Evolutionary conservation across 2,888 invertebrate genomes (phyloP).

Genomic region (Tetragonisca angustula): DNA sequence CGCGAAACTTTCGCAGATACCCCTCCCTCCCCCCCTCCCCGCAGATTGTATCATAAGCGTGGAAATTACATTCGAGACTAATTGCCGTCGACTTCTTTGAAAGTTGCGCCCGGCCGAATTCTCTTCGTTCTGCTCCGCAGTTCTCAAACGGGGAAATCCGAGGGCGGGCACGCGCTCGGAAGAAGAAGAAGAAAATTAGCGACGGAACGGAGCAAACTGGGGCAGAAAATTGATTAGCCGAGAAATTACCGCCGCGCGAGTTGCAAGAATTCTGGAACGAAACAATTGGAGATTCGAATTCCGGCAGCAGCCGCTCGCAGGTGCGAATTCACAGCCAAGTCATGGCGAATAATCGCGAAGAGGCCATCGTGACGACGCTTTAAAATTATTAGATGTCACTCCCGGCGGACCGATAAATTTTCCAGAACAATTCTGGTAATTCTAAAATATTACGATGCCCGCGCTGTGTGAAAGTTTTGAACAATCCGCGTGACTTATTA

Average conservation of each 20-base stretch:
- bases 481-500: too few relatives aligned
- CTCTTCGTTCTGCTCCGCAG: too few relatives aligned
- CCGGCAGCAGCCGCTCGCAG: not conserved
- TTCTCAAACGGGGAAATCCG: too few relatives aligned
- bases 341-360: not conserved
- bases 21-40: not conserved
- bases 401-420: not conserved
- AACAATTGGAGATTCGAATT: not conserved
- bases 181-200: not conserved
- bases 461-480: too few relatives aligned
- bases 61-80: slow-evolving; percentile 21
- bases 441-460: too few relatives aligned
- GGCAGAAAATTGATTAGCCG: slow-evolving; percentile 13
- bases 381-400: not conserved
- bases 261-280: not conserved
- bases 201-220: not conserved
- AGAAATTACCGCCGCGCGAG: not conserved
- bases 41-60: slow-evolving; percentile 9
- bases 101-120: not conserved
- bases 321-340: not conserved
- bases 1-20: not conserved
- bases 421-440: not conserved
- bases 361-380: not conserved
- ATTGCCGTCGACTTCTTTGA: slow-evolving; percentile 14
- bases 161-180: too few relatives aligned